Evolutionary conservation across 1,140 invertebrate species (phyloP), one percentile per base, ranked within the genome.

Genomic region (Akabosia matsudoensis): DNA sequence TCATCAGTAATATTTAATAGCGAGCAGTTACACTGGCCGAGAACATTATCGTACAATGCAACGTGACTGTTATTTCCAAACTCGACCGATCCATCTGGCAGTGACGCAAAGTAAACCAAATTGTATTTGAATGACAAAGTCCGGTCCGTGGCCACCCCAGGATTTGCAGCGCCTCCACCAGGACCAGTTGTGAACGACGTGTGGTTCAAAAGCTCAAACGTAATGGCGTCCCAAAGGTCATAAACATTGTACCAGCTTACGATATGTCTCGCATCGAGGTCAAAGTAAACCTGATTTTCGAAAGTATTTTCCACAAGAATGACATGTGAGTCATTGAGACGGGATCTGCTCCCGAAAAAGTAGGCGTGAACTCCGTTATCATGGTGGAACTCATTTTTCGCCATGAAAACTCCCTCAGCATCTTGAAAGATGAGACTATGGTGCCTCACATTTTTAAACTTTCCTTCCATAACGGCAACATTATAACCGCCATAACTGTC

Each of bases 171-270:
- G 37, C 18, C 18, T 45, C 18, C 7, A 45, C 18, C 7, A 45
- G 18, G 18, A 10, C 7, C 24, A 16, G 54, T 16, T 7, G 54
- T 16, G 54, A 61, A 61, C 4, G 7, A 13, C 4, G 54, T 61
- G 54, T 22, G 54, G n/a, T 61, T 61, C 30, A 67, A 10, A 30
- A 4, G 3, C 4, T 34, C n/a, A 31, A 77, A 74, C 1, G 76
- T 77, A 1, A 52, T 37, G 34, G 74, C 71, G 30, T 77, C 34
- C 76, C 76, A 77, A 10, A 31, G 13, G 33, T 74, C 45, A 74
- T 52, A 77, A 26, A 70, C 26, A 74, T 77, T 77, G 37, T 74
- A 74, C 76, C 76, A 77, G 61, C 30, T 70, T n/a, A 77, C 51
- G 28, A 77, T 31, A 14, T 24, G 33, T 28, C 70, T 52, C 18